Percentiles rank a stretch among this genome's conserved stretches.
phyloP scores from a whole-genome alignment of 2,888 invertebrate genomes.

The Drosophila mercatorum region DNA sequence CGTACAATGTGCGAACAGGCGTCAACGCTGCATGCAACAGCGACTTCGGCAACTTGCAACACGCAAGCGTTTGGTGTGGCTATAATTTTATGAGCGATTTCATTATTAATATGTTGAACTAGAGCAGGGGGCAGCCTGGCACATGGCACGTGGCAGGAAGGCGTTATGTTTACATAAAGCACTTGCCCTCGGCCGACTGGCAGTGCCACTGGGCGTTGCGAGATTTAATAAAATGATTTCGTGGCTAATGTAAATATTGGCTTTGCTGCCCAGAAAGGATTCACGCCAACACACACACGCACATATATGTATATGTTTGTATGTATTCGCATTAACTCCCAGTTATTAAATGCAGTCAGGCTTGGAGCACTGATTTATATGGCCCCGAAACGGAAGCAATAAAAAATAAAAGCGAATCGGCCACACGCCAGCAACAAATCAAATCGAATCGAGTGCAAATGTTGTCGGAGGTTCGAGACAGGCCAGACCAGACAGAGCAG shows the following conservation, averaged over 20 bases:
- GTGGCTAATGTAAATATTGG: conserved; percentile 81
- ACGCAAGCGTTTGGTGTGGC: conserved; percentile 71
- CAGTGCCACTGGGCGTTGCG: conserved; percentile 23
- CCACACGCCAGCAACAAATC: conserved; percentile 61
- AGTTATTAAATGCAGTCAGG: conserved; percentile 74
- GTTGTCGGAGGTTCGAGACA: conserved; percentile 20
- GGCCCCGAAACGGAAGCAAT: conserved; percentile 40
- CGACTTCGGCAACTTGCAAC: conserved; percentile 40
- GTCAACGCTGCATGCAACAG: conserved; percentile 37
- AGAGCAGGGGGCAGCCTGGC: conserved; percentile 13
- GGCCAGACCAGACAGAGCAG: conserved; percentile 1
- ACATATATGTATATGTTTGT: conserved; percentile 12
- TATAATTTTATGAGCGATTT: conserved; percentile 82
- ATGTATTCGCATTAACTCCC: conserved; percentile 70
- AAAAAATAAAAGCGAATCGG: conserved; percentile 24
- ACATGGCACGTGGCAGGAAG: conserved; percentile 81
- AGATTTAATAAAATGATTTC: conserved; percentile 78
- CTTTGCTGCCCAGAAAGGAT: conserved; percentile 52
- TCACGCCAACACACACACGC: conserved; percentile 25
- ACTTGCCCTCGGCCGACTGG: conserved; percentile 27
- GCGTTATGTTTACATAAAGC: conserved; percentile 82
- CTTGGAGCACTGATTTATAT: conserved; percentile 35
- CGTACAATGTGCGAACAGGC: conserved; percentile 64
- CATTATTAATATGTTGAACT: conserved; percentile 77
- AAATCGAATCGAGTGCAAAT: conserved; percentile 55